Conservation (phyloP, 1,140 invertebrate genomes). For the Zaprionus ornatus region DNA sequence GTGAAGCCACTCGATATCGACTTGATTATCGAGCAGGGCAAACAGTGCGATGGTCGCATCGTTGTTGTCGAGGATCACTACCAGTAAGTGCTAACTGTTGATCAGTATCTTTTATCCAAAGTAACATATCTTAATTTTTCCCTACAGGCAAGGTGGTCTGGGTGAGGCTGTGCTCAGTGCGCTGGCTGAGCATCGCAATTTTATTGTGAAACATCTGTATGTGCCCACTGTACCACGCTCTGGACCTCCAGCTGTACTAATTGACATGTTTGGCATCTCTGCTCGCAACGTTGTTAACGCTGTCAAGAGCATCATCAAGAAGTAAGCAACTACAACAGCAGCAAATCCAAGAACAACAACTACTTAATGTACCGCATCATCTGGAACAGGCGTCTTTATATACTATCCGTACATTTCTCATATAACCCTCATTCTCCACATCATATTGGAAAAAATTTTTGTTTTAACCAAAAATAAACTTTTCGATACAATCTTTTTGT, state of each 20-base stretch:
- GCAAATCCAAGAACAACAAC: not conserved
- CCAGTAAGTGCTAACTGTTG: constrained; percentile 85
- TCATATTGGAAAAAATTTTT: not conserved
- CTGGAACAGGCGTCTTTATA: not conserved
- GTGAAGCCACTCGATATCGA: constrained; percentile 96
- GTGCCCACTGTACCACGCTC: constrained; percentile 96
- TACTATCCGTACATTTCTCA: not conserved
- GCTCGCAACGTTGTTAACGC: constrained; percentile 91
- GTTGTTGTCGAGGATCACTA: constrained; percentile 99
- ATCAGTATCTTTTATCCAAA: not conserved
- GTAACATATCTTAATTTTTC: not conserved
- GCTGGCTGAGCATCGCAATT: constrained; percentile 89
- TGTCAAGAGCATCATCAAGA: constrained; percentile 87
- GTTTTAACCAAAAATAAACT: not conserved
- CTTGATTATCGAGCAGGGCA: constrained; percentile 91
- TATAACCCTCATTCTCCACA: not conserved
- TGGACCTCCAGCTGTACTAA: constrained; percentile 92
- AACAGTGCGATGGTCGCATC: constrained; percentile 91
- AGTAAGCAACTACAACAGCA: constrained; percentile 75
- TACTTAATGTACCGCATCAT: not conserved
- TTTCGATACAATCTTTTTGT: not conserved
- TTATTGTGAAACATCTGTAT: constrained; percentile 93
- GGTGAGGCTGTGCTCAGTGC: constrained; percentile 96
- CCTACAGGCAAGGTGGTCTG: constrained; percentile 90
- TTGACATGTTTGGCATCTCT: constrained; percentile 95